A percentile compares a stretch with the other conserved stretches of the same genome.
phyloP scores from a whole-genome alignment of 2,797 vertebrate species.

The Ctenosaura bakeri region DNA sequence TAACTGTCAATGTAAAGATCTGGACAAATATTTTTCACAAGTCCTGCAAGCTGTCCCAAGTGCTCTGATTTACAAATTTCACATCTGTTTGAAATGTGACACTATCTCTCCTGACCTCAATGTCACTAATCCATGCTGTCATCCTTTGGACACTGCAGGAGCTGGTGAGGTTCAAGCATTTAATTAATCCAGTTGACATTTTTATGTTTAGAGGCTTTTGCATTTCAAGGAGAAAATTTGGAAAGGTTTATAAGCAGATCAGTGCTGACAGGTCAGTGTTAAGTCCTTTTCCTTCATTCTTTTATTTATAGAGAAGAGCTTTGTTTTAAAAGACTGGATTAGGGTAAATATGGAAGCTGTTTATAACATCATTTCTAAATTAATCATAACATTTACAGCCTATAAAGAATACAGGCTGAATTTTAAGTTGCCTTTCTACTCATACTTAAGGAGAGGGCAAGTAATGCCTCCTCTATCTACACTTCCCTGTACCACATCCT shows the following conservation, averaged over 20 bases:
- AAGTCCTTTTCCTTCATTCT: not conserved
- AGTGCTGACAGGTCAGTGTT: conserved; percentile 62
- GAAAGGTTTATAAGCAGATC: conserved; percentile 65
- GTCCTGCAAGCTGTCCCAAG: conserved; percentile 21
- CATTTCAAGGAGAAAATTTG: conserved; percentile 66
- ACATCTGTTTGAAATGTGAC: conserved; percentile 71
- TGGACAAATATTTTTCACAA: conserved; percentile 8
- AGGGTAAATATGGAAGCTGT: conserved; percentile 56
- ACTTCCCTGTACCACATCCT: not conserved
- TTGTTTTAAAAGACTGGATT: conserved; percentile 43
- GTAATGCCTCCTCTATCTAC: not conserved
- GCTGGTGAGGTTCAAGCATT: conserved; percentile 71
- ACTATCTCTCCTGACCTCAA: conserved; percentile 36
- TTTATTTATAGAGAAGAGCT: conserved; percentile 48
- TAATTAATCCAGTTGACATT: conserved; percentile 87
- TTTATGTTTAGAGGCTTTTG: conserved; percentile 66
- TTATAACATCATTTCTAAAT: conserved; percentile 54
- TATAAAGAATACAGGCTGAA: not conserved
- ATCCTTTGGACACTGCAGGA: conserved; percentile 60
- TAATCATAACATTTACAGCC: conserved; percentile 2
- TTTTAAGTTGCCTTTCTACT: not conserved
- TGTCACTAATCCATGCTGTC: conserved; percentile 57
- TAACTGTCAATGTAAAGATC: conserved; percentile 28
- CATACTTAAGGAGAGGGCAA: not conserved
- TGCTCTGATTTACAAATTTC: conserved; percentile 50